phyloP scores from a whole-genome alignment of 53 echinoderm and acorn worm genomes.

The Temnopleurus reevesii region DNA sequence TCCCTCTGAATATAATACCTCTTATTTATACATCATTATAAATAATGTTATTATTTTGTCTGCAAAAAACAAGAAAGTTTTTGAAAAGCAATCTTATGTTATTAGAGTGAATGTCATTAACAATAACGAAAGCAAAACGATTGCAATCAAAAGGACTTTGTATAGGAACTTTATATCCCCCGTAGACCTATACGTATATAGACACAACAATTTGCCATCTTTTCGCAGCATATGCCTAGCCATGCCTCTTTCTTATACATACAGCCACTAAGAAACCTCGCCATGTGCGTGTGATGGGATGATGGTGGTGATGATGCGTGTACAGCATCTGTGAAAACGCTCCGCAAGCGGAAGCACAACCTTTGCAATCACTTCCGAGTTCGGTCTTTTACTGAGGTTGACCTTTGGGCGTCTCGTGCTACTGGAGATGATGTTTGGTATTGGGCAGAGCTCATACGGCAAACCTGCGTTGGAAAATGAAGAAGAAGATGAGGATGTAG shows the following conservation, averaged over 20 bases:
- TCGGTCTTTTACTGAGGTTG: conserved; percentile 29
- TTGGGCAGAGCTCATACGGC: neutral
- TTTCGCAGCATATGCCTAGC: conserved; percentile 56
- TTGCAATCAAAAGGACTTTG: no score
- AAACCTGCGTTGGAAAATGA: neutral
- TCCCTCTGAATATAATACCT: no score
- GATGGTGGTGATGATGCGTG: conserved; percentile 3
- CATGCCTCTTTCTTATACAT: conserved; percentile 58
- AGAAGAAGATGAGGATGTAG: no score
- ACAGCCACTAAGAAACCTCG: conserved; percentile 25
- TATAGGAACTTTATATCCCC: no score
- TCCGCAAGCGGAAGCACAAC: conserved; percentile 28
- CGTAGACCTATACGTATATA: no score
- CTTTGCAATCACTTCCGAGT: conserved; percentile 17
- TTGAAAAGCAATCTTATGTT: no score
- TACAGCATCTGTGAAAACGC: neutral
- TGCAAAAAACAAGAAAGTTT: no score
- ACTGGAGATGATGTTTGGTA: neutral
- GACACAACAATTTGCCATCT: neutral
- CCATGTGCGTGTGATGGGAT: conserved; percentile 4
- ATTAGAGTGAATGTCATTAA: no score
- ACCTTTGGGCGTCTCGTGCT: neutral
- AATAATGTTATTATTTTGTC: no score
- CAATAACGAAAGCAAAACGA: no score
- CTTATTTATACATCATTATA: no score